Base-by-base conservation (phyloP, 2,113 vertebrate genomes). In the Leptobrachium ailaonicum region DNA sequence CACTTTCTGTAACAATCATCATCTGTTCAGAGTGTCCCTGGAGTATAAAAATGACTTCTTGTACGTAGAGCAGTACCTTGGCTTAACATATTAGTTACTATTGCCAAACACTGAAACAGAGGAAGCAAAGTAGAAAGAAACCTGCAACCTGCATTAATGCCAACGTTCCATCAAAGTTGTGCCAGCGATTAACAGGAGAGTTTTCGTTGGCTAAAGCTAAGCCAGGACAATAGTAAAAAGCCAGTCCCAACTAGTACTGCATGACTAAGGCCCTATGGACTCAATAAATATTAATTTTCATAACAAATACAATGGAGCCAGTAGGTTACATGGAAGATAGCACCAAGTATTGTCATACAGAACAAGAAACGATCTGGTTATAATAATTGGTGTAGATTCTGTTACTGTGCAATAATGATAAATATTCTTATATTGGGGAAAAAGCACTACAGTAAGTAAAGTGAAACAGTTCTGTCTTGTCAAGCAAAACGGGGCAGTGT, bases 31-130 rank as follows among this genome's bases (percentile, higher is more conserved):
- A 5, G 66, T 53, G 43, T 73, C 47, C 41, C 62, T 66, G 42
- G 63, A 42, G 66, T 58, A 73, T 73, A 32, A 73, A 73, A 67
- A 50, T 20, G 4, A 53, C 68, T 71, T 50, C 6, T 71, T 71
- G 47, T 47, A 71, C 68, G 50, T 50, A 50, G 68, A 71, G 68
- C 44, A 71, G 68, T 71, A 14, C 68, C 62, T 67, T 80, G 78
- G 77, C 77, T 43, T 45, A 44, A 56, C 11, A 66, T 41, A 79
- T 66, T 40, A 53, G 8, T 79, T 43, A 4, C 11, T 64, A 56
- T 44, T 73, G 77, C 70, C 77, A 73, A 79, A 53, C 60, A 44
- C 45, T 54, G 47, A 66, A 56, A 79, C 58, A 66, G 50, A 79
- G 77, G 13, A n/a, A 32, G 71, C 58, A 66, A 66, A 79, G 77